phyloP scores from a whole-genome alignment of 2,113 vertebrate genomes.

The Ia io region DNA sequence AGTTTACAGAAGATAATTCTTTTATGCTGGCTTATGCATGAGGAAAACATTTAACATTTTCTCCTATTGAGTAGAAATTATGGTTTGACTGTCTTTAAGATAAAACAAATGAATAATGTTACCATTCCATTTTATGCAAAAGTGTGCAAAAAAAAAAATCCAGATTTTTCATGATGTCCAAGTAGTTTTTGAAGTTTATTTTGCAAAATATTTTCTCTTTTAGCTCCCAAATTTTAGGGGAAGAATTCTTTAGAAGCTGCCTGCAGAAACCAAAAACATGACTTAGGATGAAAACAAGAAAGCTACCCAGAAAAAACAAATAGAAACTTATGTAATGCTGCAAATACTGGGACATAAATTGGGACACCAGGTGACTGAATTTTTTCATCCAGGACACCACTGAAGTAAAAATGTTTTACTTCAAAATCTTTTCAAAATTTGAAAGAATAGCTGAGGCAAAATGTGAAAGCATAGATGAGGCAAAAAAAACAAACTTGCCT shows the following conservation, averaged over 20 bases:
- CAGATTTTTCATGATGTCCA: background rate
- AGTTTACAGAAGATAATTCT: background rate
- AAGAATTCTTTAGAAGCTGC: background rate
- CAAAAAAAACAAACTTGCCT: background rate
- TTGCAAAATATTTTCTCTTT: background rate
- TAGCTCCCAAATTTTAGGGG: background rate
- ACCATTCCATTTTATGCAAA: background rate
- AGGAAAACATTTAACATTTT: background rate
- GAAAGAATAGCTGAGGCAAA: background rate
- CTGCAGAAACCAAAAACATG: background rate
- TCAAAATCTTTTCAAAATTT: background rate
- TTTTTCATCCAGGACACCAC: background rate
- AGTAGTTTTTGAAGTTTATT: background rate
- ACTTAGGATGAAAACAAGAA: background rate
- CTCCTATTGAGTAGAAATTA: background rate
- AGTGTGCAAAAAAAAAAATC: background rate
- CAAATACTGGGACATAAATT: background rate
- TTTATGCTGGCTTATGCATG: background rate
- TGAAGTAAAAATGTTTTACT: background rate
- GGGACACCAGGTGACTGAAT: background rate
- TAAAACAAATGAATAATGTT: background rate
- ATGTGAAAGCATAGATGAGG: background rate
- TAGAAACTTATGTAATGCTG: background rate
- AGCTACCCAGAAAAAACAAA: background rate
- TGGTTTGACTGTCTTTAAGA: background rate